Conservation (phyloP, 2,888 invertebrate species). For the Drosophila leonis region DNA sequence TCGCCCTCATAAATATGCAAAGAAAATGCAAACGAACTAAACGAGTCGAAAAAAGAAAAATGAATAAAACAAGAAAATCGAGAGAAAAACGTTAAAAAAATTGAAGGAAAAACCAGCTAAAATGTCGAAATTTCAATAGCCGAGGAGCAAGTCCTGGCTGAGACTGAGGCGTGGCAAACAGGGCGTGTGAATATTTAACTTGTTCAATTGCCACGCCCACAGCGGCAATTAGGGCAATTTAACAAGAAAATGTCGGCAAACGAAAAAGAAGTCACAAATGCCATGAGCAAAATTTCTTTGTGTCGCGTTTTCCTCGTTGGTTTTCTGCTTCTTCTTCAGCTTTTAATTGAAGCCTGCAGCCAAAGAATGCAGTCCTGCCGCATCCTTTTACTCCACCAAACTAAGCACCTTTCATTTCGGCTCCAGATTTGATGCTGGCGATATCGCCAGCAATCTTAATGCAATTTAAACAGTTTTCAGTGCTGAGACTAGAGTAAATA, state of each 20-base stretch:
- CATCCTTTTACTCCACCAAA: background rate
- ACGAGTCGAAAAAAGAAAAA: slow-evolving; percentile 39
- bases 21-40: slow-evolving; percentile 71
- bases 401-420: background rate
- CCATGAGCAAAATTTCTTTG: background rate
- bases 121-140: slow-evolving; percentile 6
- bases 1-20: slow-evolving; percentile 75
- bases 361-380: slow-evolving; percentile 5
- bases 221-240: slow-evolving; percentile 56
- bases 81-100: slow-evolving; percentile 14
- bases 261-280: slow-evolving; percentile 3
- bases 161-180: slow-evolving; percentile 12
- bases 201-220: slow-evolving; percentile 60
- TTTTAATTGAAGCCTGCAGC: slow-evolving; percentile 8
- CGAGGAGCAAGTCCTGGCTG: background rate
- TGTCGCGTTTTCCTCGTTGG: background rate
- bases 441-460: background rate
- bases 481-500: background rate
- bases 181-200: slow-evolving; percentile 51
- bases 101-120: background rate
- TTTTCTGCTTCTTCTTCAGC: background rate
- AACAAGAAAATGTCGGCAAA: slow-evolving; percentile 10
- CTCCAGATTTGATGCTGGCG: background rate
- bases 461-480: background rate
- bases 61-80: slow-evolving; percentile 8